These are phyloP conservation scores for Malurus alboscapulatus DNA, from an alignment of 2,113 vertebrate genomes.

Conservation along the genomic window DNA sequence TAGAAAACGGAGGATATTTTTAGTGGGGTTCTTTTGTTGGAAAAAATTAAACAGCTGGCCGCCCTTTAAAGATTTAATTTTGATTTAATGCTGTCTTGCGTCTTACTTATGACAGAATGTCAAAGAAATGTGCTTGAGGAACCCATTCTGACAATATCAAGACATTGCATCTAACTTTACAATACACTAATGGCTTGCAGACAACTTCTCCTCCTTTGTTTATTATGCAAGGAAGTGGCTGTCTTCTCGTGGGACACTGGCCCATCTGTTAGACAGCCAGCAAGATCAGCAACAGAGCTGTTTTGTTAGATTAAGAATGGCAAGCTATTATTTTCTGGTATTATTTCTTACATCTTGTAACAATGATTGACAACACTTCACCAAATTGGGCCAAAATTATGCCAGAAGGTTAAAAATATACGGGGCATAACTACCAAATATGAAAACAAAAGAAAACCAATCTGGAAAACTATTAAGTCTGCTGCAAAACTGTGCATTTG, in stretches of 20 bases:
- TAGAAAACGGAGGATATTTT: neutral
- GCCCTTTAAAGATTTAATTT: conserved; percentile 22
- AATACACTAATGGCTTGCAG: conserved; percentile 59
- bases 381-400: neutral
- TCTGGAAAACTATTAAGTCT: neutral
- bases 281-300: conserved; percentile 36
- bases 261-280: conserved; percentile 59
- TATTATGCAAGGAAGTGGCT: conserved; percentile 58
- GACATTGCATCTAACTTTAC: conserved; percentile 48
- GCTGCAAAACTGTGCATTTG: neutral
- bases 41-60: conserved; percentile 12
- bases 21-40: neutral
- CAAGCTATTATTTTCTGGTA: conserved; percentile 13
- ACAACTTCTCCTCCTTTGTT: conserved; percentile 60
- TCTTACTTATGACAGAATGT: conserved; percentile 54
- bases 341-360: neutral
- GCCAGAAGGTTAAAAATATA: neutral
- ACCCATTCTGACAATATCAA: conserved; percentile 48
- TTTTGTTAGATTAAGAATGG: conserved; percentile 35
- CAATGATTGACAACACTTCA: neutral
- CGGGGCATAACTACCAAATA: neutral
- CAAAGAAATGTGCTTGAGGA: conserved; percentile 48
- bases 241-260: conserved; percentile 53
- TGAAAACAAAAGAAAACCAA: neutral
- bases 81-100: conserved; percentile 45